Evolutionary conservation across 2,113 vertebrate genomes (phyloP).

Genomic region (Leiothrix lutea): DNA sequence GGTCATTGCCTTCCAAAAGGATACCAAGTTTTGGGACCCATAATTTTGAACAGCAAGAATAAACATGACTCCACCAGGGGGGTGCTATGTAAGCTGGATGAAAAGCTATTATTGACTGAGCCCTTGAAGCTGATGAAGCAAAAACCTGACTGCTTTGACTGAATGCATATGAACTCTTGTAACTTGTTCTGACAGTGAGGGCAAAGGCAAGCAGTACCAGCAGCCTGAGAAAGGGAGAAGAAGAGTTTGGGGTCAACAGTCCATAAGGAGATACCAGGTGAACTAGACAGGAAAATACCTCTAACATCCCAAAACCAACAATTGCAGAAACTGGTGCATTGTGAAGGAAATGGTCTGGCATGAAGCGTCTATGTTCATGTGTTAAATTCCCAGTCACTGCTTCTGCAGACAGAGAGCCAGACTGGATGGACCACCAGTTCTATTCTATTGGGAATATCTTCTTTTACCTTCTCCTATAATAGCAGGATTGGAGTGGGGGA

Average conservation of each 20-base stretch:
- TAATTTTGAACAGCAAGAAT: neutral
- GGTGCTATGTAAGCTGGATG: neutral
- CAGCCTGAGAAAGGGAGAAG: neutral
- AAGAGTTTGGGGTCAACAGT: neutral
- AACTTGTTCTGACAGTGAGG: neutral
- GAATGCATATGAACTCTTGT: neutral
- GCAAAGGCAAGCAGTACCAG: neutral
- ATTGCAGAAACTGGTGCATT: neutral
- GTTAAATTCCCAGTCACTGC: neutral
- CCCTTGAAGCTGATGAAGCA: neutral
- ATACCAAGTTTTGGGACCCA: neutral
- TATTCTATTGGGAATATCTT: neutral
- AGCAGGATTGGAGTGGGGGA: neutral
- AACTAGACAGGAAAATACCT: neutral
- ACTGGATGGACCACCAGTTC: neutral
- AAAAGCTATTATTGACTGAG: neutral
- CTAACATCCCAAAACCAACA: neutral
- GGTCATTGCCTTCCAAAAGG: neutral
- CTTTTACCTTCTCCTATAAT: fast-evolving
- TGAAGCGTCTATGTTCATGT: neutral
- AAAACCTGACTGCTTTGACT: neutral
- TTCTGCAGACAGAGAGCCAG: neutral
- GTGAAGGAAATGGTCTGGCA: fast-evolving
- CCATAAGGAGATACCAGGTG: neutral
- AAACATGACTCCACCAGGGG: neutral